Percentiles rank a stretch among this genome's conserved stretches.
phyloP scores from a whole-genome alignment of 2,113 vertebrate genomes.

The Bolborhynchus lineola region DNA sequence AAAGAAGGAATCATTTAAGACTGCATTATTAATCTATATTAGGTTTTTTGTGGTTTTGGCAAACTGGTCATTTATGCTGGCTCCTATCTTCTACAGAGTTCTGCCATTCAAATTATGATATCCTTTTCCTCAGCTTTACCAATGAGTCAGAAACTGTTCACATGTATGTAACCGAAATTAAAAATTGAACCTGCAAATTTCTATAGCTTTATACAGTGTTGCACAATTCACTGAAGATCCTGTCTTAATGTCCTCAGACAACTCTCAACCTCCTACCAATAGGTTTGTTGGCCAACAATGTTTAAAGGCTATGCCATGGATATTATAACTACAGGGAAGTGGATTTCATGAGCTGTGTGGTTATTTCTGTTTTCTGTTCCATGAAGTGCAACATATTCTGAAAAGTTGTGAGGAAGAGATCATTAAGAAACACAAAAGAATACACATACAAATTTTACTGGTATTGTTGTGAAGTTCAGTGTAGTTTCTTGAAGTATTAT shows the following conservation, averaged over 20 bases:
- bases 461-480: background rate
- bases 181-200: background rate
- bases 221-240: background rate
- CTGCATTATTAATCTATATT: background rate
- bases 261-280: background rate
- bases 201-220: background rate
- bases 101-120: background rate
- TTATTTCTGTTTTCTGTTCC: background rate
- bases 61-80: background rate
- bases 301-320: accelerated
- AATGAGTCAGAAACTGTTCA: background rate
- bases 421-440: background rate
- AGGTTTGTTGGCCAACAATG: background rate
- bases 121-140: background rate
- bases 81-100: background rate
- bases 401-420: background rate
- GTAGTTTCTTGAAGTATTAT: background rate
- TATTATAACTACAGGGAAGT: background rate
- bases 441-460: background rate
- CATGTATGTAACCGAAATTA: background rate
- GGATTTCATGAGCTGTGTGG: background rate
- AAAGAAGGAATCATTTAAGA: background rate
- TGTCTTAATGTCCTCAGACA: background rate
- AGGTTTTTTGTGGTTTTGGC: background rate
- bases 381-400: background rate